These are phyloP conservation scores for Silurus asotus DNA, from an alignment of 2,113 vertebrate species.

Conservation along the genomic window DNA sequence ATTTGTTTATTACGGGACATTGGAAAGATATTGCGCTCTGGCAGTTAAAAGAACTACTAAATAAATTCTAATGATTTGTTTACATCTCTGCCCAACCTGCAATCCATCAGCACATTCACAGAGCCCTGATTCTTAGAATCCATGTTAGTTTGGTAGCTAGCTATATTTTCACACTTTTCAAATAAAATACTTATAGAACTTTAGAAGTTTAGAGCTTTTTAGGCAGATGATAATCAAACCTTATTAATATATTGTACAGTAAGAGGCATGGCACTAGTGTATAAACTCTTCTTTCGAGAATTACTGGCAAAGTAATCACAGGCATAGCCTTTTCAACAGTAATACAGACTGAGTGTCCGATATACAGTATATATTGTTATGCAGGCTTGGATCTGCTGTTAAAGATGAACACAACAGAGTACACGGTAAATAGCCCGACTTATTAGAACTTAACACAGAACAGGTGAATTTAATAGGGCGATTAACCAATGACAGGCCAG, in stretches of 20 bases:
- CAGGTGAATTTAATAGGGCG: neutral
- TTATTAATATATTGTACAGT: too few species aligned
- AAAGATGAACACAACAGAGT: neutral
- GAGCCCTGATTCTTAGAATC: neutral
- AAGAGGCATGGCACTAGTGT: too few species aligned
- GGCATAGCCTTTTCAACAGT: too few species aligned
- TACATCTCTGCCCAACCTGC: neutral
- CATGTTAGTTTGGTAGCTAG: neutral
- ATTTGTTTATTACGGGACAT: neutral
- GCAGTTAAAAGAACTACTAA: neutral
- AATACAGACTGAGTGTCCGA: too few species aligned
- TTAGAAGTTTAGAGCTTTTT: neutral
- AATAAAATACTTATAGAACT: neutral
- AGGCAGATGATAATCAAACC: too few species aligned
- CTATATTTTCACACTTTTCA: neutral
- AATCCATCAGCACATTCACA: neutral
- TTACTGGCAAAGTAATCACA: too few species aligned
- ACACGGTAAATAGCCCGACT: neutral
- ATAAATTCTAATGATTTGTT: neutral
- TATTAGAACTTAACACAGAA: neutral
- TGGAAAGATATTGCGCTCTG: neutral
- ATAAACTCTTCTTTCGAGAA: too few species aligned
- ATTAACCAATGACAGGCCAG: neutral
- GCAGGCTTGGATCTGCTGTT: too few species aligned
- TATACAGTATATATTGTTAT: too few species aligned